Conservation (phyloP, 1,140 invertebrate species). For the Thaumatotibia leucotreta region DNA sequence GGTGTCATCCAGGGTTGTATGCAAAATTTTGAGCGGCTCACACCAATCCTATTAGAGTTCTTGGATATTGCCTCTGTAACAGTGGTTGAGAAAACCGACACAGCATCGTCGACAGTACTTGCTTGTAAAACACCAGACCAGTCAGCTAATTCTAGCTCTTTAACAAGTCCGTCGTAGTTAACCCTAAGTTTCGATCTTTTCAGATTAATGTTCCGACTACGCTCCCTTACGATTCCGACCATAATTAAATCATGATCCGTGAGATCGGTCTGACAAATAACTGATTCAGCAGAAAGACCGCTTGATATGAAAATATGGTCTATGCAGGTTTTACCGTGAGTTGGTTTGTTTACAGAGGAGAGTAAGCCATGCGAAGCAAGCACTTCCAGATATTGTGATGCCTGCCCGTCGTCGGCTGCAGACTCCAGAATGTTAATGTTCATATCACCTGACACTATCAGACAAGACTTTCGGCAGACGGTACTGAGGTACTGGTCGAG, state of each 20-base stretch:
- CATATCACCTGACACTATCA: too few species aligned
- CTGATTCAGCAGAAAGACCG: neutral
- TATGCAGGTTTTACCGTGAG: neutral
- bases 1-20: too few species aligned
- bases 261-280: neutral
- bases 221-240: neutral
- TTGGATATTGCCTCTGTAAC: too few species aligned
- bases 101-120: too few species aligned
- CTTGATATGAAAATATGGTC: slow-evolving; percentile 14
- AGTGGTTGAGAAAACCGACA: too few species aligned
- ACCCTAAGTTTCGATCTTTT: neutral
- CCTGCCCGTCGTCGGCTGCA: neutral
- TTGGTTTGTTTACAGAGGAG: slow-evolving; percentile 6
- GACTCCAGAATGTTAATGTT: slow-evolving; percentile 7
- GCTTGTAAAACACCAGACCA: slow-evolving; percentile 4
- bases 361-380: slow-evolving; percentile 9
- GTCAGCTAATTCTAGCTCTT: neutral
- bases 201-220: neutral
- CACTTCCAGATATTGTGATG: neutral
- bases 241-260: too few species aligned
- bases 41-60: too few species aligned
- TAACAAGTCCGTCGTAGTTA: neutral
- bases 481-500: neutral
- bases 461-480: neutral
- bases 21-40: too few species aligned